Conservation (phyloP, 2,113 vertebrate genomes). For the Phoenicopterus ruber region DNA sequence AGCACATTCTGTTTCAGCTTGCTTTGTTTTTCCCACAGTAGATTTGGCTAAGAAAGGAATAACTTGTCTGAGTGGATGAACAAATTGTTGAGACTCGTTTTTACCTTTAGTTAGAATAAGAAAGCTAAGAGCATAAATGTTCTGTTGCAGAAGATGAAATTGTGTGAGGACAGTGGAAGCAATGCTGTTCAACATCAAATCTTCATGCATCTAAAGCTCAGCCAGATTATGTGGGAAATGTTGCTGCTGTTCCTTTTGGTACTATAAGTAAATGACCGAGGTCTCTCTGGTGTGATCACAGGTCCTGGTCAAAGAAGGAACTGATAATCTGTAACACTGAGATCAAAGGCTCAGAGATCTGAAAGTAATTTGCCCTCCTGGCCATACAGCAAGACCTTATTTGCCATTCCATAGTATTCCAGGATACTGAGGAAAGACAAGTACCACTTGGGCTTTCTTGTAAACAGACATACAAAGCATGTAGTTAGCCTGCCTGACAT, state of each 20-base stretch:
- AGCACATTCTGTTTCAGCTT: not conserved
- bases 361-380: not conserved
- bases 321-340: not conserved
- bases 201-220: not conserved
- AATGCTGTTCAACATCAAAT: not conserved
- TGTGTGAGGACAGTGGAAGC: not conserved
- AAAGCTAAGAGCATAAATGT: not conserved
- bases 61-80: not conserved
- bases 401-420: not conserved
- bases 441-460: not conserved
- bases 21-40: not conserved
- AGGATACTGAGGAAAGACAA: not conserved
- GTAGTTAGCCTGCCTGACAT: not conserved
- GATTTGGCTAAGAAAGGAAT: not conserved
- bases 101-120: not conserved
- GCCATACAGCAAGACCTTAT: not conserved
- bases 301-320: not conserved
- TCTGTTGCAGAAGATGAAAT: not conserved
- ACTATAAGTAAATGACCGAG: not conserved
- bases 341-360: not conserved
- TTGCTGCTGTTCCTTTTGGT: not conserved
- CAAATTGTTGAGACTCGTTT: not conserved
- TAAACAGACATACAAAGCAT: not conserved
- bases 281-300: not conserved
- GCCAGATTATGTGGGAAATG: not conserved